These are phyloP conservation scores for Galago senegalensis DNA, from an alignment of 2,797 vertebrate genomes.

Conservation along the genomic window DNA sequence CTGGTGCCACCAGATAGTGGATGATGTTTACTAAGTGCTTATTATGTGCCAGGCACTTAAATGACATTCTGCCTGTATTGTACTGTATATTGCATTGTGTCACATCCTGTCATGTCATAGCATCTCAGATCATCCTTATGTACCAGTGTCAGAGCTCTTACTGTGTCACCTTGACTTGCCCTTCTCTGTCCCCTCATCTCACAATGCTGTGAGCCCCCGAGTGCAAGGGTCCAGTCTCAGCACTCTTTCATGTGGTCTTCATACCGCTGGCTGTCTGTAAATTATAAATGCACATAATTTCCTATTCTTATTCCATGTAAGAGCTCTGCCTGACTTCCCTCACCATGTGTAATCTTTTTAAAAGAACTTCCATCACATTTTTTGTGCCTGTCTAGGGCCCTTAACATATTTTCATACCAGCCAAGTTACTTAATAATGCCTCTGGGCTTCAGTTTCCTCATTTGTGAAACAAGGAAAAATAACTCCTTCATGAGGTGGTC, in stretches of 20 bases:
- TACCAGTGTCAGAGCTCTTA: not conserved
- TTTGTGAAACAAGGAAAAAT: not conserved
- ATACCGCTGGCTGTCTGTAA: not conserved
- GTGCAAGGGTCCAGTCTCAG: not conserved
- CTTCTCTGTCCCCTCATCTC: not conserved
- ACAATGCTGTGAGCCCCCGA: not conserved
- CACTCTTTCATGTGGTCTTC: not conserved
- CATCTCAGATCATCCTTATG: not conserved
- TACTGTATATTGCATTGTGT: not conserved
- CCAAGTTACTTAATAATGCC: not conserved
- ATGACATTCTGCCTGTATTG: accelerated
- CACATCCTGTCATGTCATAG: not conserved
- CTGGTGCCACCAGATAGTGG: not conserved
- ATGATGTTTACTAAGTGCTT: not conserved
- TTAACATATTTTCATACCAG: slow-evolving; percentile 60
- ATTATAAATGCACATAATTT: not conserved
- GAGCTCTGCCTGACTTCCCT: not conserved
- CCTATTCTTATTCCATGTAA: not conserved
- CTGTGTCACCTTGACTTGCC: not conserved
- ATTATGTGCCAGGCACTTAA: not conserved
- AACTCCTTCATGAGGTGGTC: not conserved
- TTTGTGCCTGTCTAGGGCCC: slow-evolving; percentile 32
- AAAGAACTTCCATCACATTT: not conserved
- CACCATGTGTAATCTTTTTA: not conserved
- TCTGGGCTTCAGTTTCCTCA: slow-evolving; percentile 5